Conservation (phyloP, 2,113 vertebrate species). For the Fulmarus glacialis region DNA sequence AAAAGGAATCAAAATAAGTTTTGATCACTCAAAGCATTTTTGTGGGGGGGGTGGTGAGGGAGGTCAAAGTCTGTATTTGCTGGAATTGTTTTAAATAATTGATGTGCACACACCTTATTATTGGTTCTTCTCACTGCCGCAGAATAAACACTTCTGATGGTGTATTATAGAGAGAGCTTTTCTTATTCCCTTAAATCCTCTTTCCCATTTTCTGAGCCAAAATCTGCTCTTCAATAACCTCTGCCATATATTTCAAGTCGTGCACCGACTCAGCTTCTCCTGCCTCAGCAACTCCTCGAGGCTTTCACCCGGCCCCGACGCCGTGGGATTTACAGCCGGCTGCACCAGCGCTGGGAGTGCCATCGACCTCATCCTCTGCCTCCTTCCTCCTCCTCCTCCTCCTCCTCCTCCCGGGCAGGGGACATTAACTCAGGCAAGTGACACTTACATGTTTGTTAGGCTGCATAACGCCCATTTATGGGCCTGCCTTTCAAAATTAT, state of each 20-base stretch:
- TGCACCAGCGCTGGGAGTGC: background rate
- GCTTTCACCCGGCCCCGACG: rapidly evolving
- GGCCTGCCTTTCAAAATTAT: background rate
- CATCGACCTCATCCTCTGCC: background rate
- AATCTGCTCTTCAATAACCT: background rate
- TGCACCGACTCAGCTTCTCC: background rate
- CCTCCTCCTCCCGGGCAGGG: background rate
- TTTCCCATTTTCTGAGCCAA: background rate
- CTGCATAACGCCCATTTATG: rapidly evolving
- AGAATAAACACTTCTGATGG: slow-evolving; percentile 58
- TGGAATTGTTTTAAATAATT: slow-evolving; percentile 43
- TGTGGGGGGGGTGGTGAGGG: background rate
- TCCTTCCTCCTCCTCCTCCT: background rate
- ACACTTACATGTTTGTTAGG: rapidly evolving
- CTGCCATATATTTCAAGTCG: background rate
- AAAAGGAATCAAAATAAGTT: slow-evolving; percentile 3
- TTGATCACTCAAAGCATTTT: slow-evolving; percentile 18
- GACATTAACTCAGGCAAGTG: background rate
- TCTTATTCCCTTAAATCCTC: background rate
- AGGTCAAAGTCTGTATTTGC: slow-evolving; percentile 25
- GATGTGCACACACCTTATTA: background rate
- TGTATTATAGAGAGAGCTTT: background rate
- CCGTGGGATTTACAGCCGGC: background rate
- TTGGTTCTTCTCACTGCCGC: slow-evolving; percentile 22
- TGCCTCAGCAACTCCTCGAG: background rate